Conservation (phyloP, 2,797 vertebrate genomes). For the Poecilia gillii region DNA sequence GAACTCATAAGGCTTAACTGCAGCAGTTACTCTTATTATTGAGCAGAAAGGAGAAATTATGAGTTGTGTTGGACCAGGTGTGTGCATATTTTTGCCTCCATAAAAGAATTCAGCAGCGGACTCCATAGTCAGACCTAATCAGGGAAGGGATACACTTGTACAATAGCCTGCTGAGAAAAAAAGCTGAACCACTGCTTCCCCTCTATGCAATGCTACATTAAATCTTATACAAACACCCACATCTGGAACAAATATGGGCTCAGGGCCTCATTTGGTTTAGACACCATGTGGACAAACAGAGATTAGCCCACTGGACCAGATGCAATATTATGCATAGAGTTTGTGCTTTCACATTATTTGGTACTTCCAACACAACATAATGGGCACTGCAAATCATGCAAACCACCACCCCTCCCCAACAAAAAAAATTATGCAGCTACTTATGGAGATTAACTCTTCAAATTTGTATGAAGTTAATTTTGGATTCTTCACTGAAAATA, state of each 20-base stretch:
- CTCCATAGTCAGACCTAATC: not conserved
- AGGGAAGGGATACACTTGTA: not conserved
- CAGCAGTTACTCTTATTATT: slow-evolving; percentile 2
- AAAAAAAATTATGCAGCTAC: not conserved
- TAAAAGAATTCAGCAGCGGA: slow-evolving; percentile 1
- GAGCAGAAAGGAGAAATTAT: not conserved
- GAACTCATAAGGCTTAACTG: slow-evolving; percentile 9
- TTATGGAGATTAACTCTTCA: not conserved
- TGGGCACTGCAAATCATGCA: not conserved
- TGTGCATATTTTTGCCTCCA: not conserved
- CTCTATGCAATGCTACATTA: not conserved
- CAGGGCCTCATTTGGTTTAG: slow-evolving; percentile 26
- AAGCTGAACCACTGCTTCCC: slow-evolving; percentile 4
- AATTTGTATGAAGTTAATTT: not conserved
- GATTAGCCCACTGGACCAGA: slow-evolving; percentile 46
- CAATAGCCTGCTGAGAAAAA: slow-evolving; percentile 7
- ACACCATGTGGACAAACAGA: slow-evolving; percentile 45
- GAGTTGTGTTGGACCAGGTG: not conserved
- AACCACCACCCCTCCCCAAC: not conserved
- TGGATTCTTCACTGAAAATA: not conserved
- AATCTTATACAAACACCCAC: slow-evolving; percentile 34
- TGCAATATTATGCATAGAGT: slow-evolving; percentile 3
- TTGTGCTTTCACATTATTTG: slow-evolving; percentile 16
- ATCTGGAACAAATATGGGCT: slow-evolving; percentile 37
- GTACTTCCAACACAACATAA: slow-evolving; percentile 16